Percentiles rank a stretch among this genome's conserved stretches.
Conservation (phyloP, 2,797 vertebrate species). For the Caiman crocodilus region DNA sequence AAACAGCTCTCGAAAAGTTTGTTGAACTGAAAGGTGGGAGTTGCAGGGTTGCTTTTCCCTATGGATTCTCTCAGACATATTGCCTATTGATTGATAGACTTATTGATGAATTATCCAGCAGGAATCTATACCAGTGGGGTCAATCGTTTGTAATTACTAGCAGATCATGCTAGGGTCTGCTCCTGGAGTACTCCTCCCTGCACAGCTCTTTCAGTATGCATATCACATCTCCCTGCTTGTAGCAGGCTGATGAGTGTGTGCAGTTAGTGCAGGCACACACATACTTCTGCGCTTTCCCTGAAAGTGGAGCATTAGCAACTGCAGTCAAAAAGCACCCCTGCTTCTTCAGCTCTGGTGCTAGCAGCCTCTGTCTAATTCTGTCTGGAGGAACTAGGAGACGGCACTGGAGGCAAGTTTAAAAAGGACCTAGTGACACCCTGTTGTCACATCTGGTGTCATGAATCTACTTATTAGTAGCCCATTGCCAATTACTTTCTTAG, state of each 20-base stretch:
- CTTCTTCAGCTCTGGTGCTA: slow-evolving; percentile 56
- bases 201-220: slow-evolving; percentile 76
- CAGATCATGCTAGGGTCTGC: slow-evolving; percentile 62
- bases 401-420: slow-evolving; percentile 72
- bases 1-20: slow-evolving; percentile 37
- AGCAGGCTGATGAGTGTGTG: slow-evolving; percentile 76
- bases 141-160: slow-evolving; percentile 72
- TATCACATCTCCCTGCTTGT: slow-evolving; percentile 77
- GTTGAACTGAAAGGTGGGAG: slow-evolving; percentile 3
- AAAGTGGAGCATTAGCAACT: slow-evolving; percentile 75
- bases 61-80: background rate
- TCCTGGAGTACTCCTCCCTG: slow-evolving; percentile 66
- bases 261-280: slow-evolving; percentile 75
- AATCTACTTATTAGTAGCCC: slow-evolving; percentile 58
- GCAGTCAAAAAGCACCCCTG: slow-evolving; percentile 72
- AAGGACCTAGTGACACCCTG: slow-evolving; percentile 59
- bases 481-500: slow-evolving; percentile 59
- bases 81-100: slow-evolving; percentile 63
- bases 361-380: slow-evolving; percentile 55
- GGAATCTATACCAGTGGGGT: slow-evolving; percentile 72
- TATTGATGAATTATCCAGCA: slow-evolving; percentile 60
- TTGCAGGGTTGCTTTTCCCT: background rate
- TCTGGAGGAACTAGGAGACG: slow-evolving; percentile 43
- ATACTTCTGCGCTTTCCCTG: slow-evolving; percentile 67
- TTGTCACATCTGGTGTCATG: slow-evolving; percentile 64